These are phyloP conservation scores for Eristalis arbustorum DNA, from an alignment of 2,888 invertebrate genomes.

Conservation along the genomic window DNA sequence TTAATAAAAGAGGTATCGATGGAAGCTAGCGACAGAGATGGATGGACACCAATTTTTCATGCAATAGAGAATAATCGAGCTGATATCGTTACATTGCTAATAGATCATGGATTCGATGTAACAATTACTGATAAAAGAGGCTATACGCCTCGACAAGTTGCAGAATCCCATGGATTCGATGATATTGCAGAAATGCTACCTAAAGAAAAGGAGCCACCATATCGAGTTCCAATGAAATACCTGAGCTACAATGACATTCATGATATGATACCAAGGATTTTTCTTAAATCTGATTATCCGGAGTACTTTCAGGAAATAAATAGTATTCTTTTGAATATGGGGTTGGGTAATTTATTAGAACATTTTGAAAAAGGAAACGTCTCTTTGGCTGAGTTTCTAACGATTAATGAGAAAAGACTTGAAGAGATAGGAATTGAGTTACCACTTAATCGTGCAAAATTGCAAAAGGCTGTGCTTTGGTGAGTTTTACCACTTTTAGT, in stretches of 20 bases:
- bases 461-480: slow-evolving; percentile 77
- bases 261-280: slow-evolving; percentile 78
- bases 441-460: slow-evolving; percentile 77
- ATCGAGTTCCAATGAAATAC: slow-evolving; percentile 76
- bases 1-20: slow-evolving; percentile 75
- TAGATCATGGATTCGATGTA: slow-evolving; percentile 76
- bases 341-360: slow-evolving; percentile 73
- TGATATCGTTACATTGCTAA: slow-evolving; percentile 76
- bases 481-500: too few species aligned
- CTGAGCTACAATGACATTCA: slow-evolving; percentile 75
- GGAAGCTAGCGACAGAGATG: slow-evolving; percentile 77
- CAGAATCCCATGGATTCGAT: slow-evolving; percentile 77
- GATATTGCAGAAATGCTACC: slow-evolving; percentile 77
- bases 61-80: slow-evolving; percentile 78
- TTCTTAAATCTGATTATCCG: slow-evolving; percentile 77
- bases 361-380: slow-evolving; percentile 76
- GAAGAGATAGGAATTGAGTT: slow-evolving; percentile 75
- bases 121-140: slow-evolving; percentile 76
- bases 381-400: slow-evolving; percentile 76
- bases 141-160: slow-evolving; percentile 77
- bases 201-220: slow-evolving; percentile 68
- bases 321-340: slow-evolving; percentile 74
- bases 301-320: slow-evolving; percentile 79
- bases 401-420: slow-evolving; percentile 75
- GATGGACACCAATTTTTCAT: slow-evolving; percentile 78